Base-by-base conservation (phyloP, 2,888 invertebrate genomes). In the Lepidocyrtoides sp. region DNA sequence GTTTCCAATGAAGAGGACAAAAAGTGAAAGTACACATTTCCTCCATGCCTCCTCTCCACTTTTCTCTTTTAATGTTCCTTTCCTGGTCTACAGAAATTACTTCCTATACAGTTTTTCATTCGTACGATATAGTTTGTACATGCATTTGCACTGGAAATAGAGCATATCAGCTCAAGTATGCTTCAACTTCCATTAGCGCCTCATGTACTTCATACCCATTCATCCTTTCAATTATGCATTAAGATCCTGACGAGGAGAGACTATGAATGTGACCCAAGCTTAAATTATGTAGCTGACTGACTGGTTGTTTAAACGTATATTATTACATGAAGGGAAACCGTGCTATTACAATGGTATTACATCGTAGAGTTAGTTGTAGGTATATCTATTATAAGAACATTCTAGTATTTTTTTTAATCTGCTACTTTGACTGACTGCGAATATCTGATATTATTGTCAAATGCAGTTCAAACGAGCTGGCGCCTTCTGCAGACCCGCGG, bases 401-500 rank as follows among this genome's bases (percentile, higher is more conserved):
- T 48, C 57, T 12, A 10, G 20, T 8, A 60, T 69, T 86, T 79
- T 85, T 77, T 79, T 85, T 77, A 72, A 75, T 41, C 41, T 79
- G 41, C 48, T 57, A 54, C 75, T 57, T 36, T 75, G 44, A 26
- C 75, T 75, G 54, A 26, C 32, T 69, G 26, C 41, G 41, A 69
- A 17, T 66, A 86, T 26, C 10, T 54, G 36, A 44, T 69, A 23
- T 72, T 57, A 29, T 89, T 69, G 32, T 89, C n/a, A 20, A 29
- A 51, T 51, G 0, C 95, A 98, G 98, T 95, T 98, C 84, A 96
- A 97, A 93, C 96, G 96, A 12, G 96, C 96, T 89, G 98, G 98
- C 20, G 96, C 97, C 63, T 96, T 98, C 89, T 99, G 99, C 95
- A 97, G 99, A 23, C 97, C 97, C 85, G 96, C 98, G 0, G 96